Percentiles rank a stretch among this genome's conserved stretches.
Conservation (phyloP, 1,140 invertebrate genomes). For the Dinothrombium tinctorium region DNA sequence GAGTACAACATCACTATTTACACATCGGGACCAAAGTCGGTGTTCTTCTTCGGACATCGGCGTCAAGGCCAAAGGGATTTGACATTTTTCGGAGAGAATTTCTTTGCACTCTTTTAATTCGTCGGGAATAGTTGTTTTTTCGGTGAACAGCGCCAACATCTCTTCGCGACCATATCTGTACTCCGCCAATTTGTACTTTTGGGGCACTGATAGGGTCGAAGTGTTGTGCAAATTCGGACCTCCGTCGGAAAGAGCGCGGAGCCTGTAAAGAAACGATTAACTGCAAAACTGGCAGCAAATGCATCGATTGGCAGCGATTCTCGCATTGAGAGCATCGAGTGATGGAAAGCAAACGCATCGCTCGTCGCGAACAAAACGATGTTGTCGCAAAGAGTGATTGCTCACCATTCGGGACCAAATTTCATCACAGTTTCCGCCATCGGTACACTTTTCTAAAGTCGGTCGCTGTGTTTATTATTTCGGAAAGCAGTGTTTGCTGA, state of each 20-base stretch:
- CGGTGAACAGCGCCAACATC: slow-evolving; percentile 56
- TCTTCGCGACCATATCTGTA: slow-evolving; percentile 61
- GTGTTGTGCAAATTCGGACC: slow-evolving; percentile 13
- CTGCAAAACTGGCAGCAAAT: slow-evolving; percentile 7
- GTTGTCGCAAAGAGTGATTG: slow-evolving; percentile 1
- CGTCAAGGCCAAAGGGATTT: slow-evolving; percentile 46
- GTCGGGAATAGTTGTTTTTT: slow-evolving; percentile 36
- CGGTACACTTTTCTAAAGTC: too few species aligned
- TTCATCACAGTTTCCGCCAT: slow-evolving; percentile 24
- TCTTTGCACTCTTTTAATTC: slow-evolving; percentile 32
- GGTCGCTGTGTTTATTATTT: too few species aligned
- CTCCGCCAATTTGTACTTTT: slow-evolving; percentile 34
- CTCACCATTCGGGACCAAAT: slow-evolving; percentile 28
- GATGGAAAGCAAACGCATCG: too few species aligned
- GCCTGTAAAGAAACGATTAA: slow-evolving; percentile 16
- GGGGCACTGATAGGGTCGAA: not conserved
- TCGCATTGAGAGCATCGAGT: too few species aligned
- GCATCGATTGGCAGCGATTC: not conserved
- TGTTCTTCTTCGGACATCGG: slow-evolving; percentile 56
- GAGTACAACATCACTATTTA: slow-evolving; percentile 26
- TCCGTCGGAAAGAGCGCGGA: slow-evolving; percentile 26
- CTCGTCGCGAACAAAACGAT: not conserved
- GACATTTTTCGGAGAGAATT: slow-evolving; percentile 44
- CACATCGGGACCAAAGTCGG: slow-evolving; percentile 4
- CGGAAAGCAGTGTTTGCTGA: too few species aligned